phyloP scores from a whole-genome alignment of 2,888 invertebrate species.

The Chouioia cunea region DNA sequence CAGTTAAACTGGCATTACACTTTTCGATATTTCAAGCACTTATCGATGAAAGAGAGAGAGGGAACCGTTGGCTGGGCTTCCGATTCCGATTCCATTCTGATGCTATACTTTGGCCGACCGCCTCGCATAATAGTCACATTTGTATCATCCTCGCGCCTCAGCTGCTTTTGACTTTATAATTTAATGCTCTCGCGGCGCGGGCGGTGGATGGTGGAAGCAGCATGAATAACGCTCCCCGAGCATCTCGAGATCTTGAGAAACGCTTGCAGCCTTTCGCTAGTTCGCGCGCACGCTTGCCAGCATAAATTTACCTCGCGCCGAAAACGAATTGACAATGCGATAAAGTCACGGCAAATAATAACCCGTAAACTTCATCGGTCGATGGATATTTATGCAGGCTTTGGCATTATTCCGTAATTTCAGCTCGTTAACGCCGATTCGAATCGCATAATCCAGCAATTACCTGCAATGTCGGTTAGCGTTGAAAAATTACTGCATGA shows the following conservation, averaged over 20 bases:
- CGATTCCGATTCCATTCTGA: slow-evolving; percentile 19
- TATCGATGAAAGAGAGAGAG: slow-evolving; percentile 55
- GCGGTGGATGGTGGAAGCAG: slow-evolving; percentile 3
- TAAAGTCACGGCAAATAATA: too few species aligned
- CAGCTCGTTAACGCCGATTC: too few species aligned
- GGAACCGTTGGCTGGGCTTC: too few species aligned
- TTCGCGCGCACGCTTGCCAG: too few species aligned
- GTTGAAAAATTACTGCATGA: too few species aligned
- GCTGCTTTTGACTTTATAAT: slow-evolving; percentile 67
- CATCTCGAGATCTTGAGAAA: slow-evolving; percentile 27
- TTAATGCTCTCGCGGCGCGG: slow-evolving; percentile 54
- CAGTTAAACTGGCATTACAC: slow-evolving; percentile 43
- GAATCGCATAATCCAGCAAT: too few species aligned
- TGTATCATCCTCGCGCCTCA: slow-evolving; percentile 62
- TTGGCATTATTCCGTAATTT: too few species aligned
- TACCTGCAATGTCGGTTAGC: too few species aligned
- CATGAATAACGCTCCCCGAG: slow-evolving; percentile 27
- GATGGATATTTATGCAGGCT: too few species aligned
- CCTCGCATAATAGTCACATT: slow-evolving; percentile 65
- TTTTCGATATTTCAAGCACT: slow-evolving; percentile 68
- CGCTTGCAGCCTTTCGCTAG: background rate
- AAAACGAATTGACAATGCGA: too few species aligned
- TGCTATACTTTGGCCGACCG: slow-evolving; percentile 30
- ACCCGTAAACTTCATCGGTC: too few species aligned
- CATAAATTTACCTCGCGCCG: too few species aligned